Evolutionary conservation across 2,888 invertebrate genomes (phyloP).

Genomic region (Caenorhabditis japonica): DNA sequence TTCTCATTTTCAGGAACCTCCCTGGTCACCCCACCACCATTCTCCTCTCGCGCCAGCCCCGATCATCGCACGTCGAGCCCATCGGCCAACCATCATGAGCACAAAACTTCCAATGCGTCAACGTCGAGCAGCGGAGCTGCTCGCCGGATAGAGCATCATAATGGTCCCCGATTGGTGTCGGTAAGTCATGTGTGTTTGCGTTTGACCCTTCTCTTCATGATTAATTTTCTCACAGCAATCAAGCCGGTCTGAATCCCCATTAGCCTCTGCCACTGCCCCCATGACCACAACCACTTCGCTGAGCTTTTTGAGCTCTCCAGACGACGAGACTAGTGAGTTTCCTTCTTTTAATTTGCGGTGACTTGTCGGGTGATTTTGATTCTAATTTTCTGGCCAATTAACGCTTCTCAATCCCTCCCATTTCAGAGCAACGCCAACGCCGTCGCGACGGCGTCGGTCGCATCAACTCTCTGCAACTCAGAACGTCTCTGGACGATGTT

Average conservation of each 20-base stretch:
- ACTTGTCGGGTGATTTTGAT: slow-evolving; percentile 15
- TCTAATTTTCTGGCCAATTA: too few relatives aligned
- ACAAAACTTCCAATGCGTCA: slow-evolving; percentile 45
- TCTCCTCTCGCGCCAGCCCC: slow-evolving; percentile 44
- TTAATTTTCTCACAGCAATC: too few relatives aligned
- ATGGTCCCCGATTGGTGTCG: slow-evolving; percentile 13
- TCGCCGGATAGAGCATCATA: slow-evolving; percentile 37
- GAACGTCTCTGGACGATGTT: slow-evolving; percentile 45
- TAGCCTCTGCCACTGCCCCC: slow-evolving; percentile 29
- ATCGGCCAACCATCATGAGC: slow-evolving; percentile 1
- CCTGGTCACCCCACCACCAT: slow-evolving; percentile 59
- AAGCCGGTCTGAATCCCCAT: slow-evolving; percentile 47
- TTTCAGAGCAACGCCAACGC: slow-evolving; percentile 43
- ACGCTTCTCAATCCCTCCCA: neutral
- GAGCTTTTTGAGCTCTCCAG: slow-evolving; percentile 71
- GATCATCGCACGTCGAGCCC: slow-evolving; percentile 33
- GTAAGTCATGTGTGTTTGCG: neutral
- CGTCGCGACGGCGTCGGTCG: slow-evolving; percentile 45
- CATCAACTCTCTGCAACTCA: slow-evolving; percentile 50
- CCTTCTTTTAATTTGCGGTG: slow-evolving; percentile 7
- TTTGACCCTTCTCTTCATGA: slow-evolving; percentile 1
- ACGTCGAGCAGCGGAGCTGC: slow-evolving; percentile 42
- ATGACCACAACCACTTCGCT: slow-evolving; percentile 5
- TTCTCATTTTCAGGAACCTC: slow-evolving; percentile 46
- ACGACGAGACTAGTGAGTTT: slow-evolving; percentile 74